A percentile compares a stretch with the other conserved stretches of the same genome.
Evolutionary conservation across 2,113 vertebrate species (phyloP).

Genomic region (Scolopax mira): DNA sequence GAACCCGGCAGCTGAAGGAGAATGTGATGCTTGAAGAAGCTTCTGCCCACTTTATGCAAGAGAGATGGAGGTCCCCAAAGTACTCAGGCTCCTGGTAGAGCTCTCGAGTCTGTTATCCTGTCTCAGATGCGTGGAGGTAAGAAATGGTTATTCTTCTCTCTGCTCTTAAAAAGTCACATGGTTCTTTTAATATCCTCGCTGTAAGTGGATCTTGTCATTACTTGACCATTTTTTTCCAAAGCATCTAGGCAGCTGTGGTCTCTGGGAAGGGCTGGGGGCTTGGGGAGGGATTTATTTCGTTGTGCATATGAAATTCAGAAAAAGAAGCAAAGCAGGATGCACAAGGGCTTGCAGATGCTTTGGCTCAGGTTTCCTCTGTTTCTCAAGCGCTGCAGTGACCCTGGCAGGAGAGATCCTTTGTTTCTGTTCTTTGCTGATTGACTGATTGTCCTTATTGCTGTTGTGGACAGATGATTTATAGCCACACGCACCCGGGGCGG

Average conservation of each 20-base stretch:
- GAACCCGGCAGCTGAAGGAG: not conserved
- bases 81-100: not conserved
- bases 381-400: not conserved
- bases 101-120: not conserved
- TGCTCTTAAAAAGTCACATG: not conserved
- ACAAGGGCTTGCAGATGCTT: slow-evolving; percentile 26
- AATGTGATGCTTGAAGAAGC: slow-evolving; percentile 21
- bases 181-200: not conserved
- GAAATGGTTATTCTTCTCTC: not conserved
- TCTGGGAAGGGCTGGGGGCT: not conserved
- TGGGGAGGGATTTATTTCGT: not conserved
- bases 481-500: not conserved
- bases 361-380: not conserved
- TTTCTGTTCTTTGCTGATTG: not conserved
- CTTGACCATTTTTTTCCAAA: not conserved
- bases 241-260: not conserved
- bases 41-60: not conserved
- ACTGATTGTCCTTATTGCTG: not conserved
- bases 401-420: not conserved
- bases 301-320: not conserved
- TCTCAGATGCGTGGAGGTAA: slow-evolving; percentile 53
- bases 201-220: not conserved
- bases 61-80: slow-evolving; percentile 41
- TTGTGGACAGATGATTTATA: not conserved
- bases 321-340: not conserved